These are phyloP conservation scores for Halictus ligatus DNA, from an alignment of 2,888 invertebrate genomes.

Conservation along the genomic window DNA sequence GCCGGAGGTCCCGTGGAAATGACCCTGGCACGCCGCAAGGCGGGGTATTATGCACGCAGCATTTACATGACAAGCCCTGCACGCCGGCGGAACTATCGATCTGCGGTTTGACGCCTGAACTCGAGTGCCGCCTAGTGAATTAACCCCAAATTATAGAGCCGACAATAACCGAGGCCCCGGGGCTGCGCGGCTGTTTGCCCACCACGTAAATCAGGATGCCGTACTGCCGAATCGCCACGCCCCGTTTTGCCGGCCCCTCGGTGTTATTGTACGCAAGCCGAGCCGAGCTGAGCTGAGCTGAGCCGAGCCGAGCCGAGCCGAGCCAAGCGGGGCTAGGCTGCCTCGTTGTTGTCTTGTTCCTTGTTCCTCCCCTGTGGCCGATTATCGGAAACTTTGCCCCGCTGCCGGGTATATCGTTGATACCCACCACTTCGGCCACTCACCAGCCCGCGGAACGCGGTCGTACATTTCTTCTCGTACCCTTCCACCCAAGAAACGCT, in stretches of 20 bases:
- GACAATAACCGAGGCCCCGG: slow-evolving; percentile 78
- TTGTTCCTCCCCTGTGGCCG: background rate
- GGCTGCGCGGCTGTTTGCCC: slow-evolving; percentile 75
- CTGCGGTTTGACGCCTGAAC: slow-evolving; percentile 83
- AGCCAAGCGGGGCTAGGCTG: background rate
- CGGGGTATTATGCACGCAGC: slow-evolving; percentile 78
- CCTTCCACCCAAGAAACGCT: background rate
- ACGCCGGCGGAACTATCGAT: slow-evolving; percentile 81
- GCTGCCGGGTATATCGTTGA: slow-evolving; percentile 16
- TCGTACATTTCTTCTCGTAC: background rate
- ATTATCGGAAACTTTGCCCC: slow-evolving; percentile 37
- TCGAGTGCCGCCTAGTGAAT: slow-evolving; percentile 81
- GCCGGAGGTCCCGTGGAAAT: slow-evolving; percentile 62
- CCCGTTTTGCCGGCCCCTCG: slow-evolving; percentile 61
- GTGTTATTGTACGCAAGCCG: slow-evolving; percentile 45
- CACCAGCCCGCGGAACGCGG: background rate
- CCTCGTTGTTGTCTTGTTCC: slow-evolving; percentile 4
- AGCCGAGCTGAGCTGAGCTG: background rate
- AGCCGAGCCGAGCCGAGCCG: background rate
- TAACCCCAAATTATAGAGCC: slow-evolving; percentile 83
- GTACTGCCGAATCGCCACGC: slow-evolving; percentile 75
- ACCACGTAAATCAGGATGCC: slow-evolving; percentile 80
- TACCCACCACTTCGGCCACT: slow-evolving; percentile 5
- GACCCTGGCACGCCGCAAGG: slow-evolving; percentile 70
- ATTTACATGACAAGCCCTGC: slow-evolving; percentile 81